These are phyloP conservation scores for Melospiza georgiana DNA, from an alignment of 2,113 vertebrate species.

Conservation along the genomic window DNA sequence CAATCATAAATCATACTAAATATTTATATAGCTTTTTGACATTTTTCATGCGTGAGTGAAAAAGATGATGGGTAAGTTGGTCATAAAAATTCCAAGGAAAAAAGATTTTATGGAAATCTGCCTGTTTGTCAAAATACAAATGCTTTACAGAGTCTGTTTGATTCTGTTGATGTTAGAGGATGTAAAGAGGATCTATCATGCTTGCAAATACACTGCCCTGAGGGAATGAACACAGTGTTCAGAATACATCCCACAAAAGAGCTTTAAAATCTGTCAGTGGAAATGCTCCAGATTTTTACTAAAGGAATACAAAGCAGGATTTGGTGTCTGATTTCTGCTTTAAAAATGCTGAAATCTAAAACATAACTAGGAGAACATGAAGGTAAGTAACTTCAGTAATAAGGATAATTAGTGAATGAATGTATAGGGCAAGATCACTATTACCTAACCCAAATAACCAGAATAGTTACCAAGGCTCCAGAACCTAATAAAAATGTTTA, in stretches of 20 bases:
- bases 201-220: background rate
- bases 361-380: background rate
- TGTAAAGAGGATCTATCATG: background rate
- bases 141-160: background rate
- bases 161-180: background rate
- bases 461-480: background rate
- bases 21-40: constrained; percentile 58
- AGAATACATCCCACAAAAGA: background rate
- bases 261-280: background rate
- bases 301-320: background rate
- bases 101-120: constrained; percentile 19
- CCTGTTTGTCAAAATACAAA: constrained; percentile 30
- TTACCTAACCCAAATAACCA: background rate
- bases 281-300: background rate
- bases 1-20: constrained; percentile 52
- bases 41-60: constrained; percentile 25
- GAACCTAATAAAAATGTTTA: background rate
- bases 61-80: constrained; percentile 1
- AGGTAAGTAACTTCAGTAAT: background rate
- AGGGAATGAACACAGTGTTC: background rate
- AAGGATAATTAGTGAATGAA: background rate
- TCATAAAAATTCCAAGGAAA: constrained; percentile 61
- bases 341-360: background rate
- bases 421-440: background rate
- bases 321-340: background rate